Evolutionary conservation across 2,797 vertebrate genomes (phyloP).

Genomic region (Pangasius mekongensis): DNA sequence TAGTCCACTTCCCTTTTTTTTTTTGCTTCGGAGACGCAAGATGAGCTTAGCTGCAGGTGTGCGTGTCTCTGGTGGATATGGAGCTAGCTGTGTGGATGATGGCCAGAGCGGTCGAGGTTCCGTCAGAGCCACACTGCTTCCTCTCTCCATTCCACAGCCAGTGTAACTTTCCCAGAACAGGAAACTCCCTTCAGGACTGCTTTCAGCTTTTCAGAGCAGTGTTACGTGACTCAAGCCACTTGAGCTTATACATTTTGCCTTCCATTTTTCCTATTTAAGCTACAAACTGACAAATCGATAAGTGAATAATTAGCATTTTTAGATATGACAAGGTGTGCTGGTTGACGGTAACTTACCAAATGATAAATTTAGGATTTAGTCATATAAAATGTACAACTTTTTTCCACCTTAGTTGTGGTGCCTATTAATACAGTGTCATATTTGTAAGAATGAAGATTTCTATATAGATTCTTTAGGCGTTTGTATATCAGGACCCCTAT

Average conservation of each 20-base stretch:
- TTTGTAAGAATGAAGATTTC: slow-evolving; percentile 27
- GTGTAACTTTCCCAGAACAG: slow-evolving; percentile 64
- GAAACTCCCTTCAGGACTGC: slow-evolving; percentile 42
- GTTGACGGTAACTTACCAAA: not conserved
- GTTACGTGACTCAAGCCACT: slow-evolving; percentile 46
- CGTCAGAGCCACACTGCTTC: slow-evolving; percentile 49
- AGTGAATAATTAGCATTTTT: slow-evolving; percentile 11
- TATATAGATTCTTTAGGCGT: slow-evolving; percentile 21
- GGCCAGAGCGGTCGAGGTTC: slow-evolving; percentile 48
- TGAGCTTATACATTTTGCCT: slow-evolving; percentile 6
- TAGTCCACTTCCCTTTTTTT: slow-evolving; percentile 39
- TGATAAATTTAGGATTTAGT: slow-evolving; percentile 12
- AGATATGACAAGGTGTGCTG: not conserved
- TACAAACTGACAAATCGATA: not conserved
- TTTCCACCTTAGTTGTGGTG: slow-evolving; percentile 7
- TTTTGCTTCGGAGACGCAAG: slow-evolving; percentile 60
- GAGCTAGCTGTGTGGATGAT: slow-evolving; percentile 43
- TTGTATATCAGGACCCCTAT: slow-evolving; percentile 20
- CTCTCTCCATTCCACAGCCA: slow-evolving; percentile 54
- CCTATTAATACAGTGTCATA: not conserved
- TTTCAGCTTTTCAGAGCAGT: slow-evolving; percentile 57
- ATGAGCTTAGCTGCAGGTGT: slow-evolving; percentile 69
- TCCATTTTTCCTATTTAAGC: not conserved
- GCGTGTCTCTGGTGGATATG: slow-evolving; percentile 55
- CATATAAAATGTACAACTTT: not conserved